phyloP scores from a whole-genome alignment of 2,113 vertebrate species.

The Ellobius talpinus region DNA sequence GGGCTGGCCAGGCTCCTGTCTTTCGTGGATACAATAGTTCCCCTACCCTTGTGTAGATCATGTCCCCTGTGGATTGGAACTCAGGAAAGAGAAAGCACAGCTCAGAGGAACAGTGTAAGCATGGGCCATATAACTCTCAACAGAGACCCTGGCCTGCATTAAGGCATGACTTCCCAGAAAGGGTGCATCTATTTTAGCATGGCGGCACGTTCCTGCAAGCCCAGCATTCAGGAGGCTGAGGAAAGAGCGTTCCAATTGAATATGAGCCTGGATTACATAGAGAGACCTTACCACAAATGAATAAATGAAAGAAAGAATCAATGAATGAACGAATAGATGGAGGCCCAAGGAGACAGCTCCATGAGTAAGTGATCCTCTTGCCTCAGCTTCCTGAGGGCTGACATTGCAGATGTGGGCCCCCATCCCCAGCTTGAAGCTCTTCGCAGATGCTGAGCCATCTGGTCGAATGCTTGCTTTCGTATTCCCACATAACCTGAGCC shows the following conservation, averaged over 20 bases:
- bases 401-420: too few relatives aligned
- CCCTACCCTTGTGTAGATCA: background rate
- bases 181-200: background rate
- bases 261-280: background rate
- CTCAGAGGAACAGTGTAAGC: background rate
- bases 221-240: background rate
- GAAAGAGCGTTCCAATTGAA: background rate
- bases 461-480: background rate
- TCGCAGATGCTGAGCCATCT: background rate
- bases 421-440: background rate
- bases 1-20: background rate
- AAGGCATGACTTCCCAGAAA: background rate
- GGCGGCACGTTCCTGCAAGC: background rate
- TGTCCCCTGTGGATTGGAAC: background rate
- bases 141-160: background rate
- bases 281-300: background rate
- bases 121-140: accelerated
- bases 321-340: too few relatives aligned
- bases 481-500: background rate
- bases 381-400: background rate
- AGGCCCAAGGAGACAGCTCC: too few relatives aligned
- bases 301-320: background rate
- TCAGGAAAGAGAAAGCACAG: background rate
- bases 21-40: background rate
- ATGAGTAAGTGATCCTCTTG: background rate